These are phyloP conservation scores for Sabellastarte sp. DNA, from an alignment of 2,888 invertebrate genomes.

Conservation along the genomic window DNA sequence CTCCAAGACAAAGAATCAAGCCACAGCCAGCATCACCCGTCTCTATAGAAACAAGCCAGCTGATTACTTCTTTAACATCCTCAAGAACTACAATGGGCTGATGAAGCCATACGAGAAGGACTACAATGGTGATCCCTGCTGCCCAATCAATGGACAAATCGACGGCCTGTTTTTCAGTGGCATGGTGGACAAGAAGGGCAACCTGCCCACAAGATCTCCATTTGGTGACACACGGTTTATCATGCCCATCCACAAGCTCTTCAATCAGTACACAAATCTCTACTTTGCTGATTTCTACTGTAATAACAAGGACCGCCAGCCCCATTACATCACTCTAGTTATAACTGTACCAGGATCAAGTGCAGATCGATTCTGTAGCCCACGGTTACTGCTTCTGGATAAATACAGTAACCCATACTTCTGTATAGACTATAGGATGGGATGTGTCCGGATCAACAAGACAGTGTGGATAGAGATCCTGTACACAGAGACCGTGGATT, in stretches of 20 bases:
- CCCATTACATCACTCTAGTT: slow-evolving; percentile 54
- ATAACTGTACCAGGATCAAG: slow-evolving; percentile 12
- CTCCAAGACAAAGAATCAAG: too few relatives aligned
- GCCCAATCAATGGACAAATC: slow-evolving; percentile 31
- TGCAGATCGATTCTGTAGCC: neutral
- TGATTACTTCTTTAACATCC: neutral
- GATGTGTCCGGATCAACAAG: neutral
- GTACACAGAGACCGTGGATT: neutral
- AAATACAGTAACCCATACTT: neutral
- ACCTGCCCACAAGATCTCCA: slow-evolving; percentile 31
- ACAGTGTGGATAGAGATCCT: neutral
- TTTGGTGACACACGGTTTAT: neutral
- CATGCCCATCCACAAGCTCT: neutral
- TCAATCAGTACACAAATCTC: slow-evolving; percentile 21
- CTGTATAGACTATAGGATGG: neutral
- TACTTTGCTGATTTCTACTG: slow-evolving; percentile 59
- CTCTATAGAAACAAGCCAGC: neutral
- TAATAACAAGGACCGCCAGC: slow-evolving; percentile 35
- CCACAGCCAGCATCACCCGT: too few relatives aligned
- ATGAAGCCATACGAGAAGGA: slow-evolving; percentile 48
- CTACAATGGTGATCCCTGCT: slow-evolving; percentile 43
- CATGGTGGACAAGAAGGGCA: slow-evolving; percentile 32
- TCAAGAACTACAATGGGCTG: slow-evolving; percentile 15
- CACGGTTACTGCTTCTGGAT: neutral
- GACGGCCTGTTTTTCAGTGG: slow-evolving; percentile 52